Conservation (phyloP, 1,140 invertebrate species). For the Onthophagus taurus region DNA sequence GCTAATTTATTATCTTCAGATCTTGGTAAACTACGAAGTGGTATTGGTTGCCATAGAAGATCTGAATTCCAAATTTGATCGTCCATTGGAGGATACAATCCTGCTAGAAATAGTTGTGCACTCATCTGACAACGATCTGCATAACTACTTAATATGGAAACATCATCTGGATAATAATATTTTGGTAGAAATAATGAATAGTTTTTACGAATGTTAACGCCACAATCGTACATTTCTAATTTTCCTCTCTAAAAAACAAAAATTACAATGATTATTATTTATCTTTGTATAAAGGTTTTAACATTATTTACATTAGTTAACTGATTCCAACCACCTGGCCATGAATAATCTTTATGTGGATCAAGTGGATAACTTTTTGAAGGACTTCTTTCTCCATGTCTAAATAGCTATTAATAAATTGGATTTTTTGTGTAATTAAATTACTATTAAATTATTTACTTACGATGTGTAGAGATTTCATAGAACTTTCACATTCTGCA, state of each 20-base stretch:
- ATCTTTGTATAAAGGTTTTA: neutral
- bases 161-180: slow-evolving; percentile 50
- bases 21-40: slow-evolving; percentile 48
- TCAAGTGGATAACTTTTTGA: slow-evolving; percentile 58
- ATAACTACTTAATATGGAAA: slow-evolving; percentile 62
- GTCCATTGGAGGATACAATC: slow-evolving; percentile 61
- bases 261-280: slow-evolving; percentile 15
- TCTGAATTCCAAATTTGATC: slow-evolving; percentile 58
- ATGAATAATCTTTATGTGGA: slow-evolving; percentile 54
- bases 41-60: slow-evolving; percentile 75
- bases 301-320: slow-evolving; percentile 56
- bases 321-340: slow-evolving; percentile 59
- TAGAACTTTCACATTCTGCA: neutral
- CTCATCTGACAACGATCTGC: slow-evolving; percentile 76
- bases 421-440: neutral
- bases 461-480: slow-evolving; percentile 7
- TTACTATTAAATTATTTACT: slow-evolving; percentile 6
- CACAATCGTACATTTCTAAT: slow-evolving; percentile 61
- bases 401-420: slow-evolving; percentile 51
- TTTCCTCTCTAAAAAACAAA: slow-evolving; percentile 56
- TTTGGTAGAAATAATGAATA: slow-evolving; percentile 57
- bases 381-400: slow-evolving; percentile 68
- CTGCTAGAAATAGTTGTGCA: slow-evolving; percentile 67
- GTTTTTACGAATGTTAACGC: slow-evolving; percentile 55
- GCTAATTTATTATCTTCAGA: slow-evolving; percentile 40